Base-by-base conservation (phyloP, 2,113 vertebrate genomes). In the Neotragus moschatus region DNA sequence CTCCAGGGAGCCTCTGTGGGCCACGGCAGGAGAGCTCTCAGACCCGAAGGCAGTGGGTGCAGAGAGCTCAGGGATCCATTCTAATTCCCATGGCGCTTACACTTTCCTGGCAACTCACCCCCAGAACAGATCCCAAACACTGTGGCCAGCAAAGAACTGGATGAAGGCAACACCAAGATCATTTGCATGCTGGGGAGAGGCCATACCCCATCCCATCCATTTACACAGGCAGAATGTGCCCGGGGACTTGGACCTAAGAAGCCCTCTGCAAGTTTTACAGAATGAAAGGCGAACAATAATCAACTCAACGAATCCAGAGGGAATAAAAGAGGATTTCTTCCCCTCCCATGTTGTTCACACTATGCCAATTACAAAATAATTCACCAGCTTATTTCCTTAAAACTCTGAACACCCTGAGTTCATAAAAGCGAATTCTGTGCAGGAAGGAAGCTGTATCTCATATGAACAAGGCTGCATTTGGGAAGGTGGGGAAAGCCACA, bases 41-140 rank as follows among this genome's bases (percentile, higher is more conserved):
- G n/a, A 28, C 43, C 53, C 1, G 28, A 75, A 90, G n/a, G 70
- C 49, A 23, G 47, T 0, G 63, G 30, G 58, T n/a, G 11, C 80
- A 75, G 45, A 94, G 5, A 16, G 80, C 45, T 63, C 77, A 82
- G 92, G 1, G 86, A 56, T 13, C 45, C 80, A 97, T 98, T 97
- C 45, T 53, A 86, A 98, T 98, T 98, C 95, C 73, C 66, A 86
- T 21, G 91, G 95, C 86, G 95, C 90, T 39, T 80, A 28, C 88
- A 94, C 88, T 88, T 84, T 94, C 96, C 97, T 96, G 97, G 98
- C 91, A 97, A 87, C 84, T 88, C 84, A 92, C 63, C 30, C 43
- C 8, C 25, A 86, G 97, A 97, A 93, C 94, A 89, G 79, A 97
- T 95, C 96, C 97, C 96, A 97, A 97, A 85, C 33, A 90, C 85